Conservation (phyloP, 2,113 vertebrate genomes). For the Columbina picui region DNA sequence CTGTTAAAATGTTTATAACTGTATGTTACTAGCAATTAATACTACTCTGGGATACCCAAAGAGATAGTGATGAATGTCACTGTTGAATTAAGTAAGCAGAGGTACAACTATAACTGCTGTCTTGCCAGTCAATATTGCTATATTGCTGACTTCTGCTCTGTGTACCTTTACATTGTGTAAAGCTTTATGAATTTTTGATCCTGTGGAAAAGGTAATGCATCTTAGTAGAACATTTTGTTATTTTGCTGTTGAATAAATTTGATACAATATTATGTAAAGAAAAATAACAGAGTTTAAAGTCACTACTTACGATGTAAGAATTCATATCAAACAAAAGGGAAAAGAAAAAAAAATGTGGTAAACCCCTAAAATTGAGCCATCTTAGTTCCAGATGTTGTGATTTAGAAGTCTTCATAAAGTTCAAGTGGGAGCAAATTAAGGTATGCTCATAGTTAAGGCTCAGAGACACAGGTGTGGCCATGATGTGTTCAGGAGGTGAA, state of each 20-base stretch:
- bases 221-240: neutral
- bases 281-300: neutral
- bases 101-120: neutral
- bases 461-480: neutral
- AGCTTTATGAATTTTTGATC: neutral
- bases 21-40: neutral
- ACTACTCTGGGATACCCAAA: neutral
- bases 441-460: neutral
- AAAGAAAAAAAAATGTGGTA: neutral
- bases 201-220: neutral
- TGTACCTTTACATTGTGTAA: neutral
- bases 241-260: neutral
- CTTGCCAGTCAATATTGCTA: neutral
- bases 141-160: neutral
- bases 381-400: neutral
- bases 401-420: neutral
- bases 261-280: neutral
- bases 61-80: neutral
- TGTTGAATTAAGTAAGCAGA: neutral
- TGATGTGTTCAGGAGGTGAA: neutral
- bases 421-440: neutral
- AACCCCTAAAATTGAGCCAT: neutral
- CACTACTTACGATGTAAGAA: neutral
- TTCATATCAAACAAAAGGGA: neutral
- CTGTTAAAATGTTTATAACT: neutral